These are phyloP conservation scores for Cantharis nigra DNA, from an alignment of 2,888 invertebrate genomes.

Conservation along the genomic window DNA sequence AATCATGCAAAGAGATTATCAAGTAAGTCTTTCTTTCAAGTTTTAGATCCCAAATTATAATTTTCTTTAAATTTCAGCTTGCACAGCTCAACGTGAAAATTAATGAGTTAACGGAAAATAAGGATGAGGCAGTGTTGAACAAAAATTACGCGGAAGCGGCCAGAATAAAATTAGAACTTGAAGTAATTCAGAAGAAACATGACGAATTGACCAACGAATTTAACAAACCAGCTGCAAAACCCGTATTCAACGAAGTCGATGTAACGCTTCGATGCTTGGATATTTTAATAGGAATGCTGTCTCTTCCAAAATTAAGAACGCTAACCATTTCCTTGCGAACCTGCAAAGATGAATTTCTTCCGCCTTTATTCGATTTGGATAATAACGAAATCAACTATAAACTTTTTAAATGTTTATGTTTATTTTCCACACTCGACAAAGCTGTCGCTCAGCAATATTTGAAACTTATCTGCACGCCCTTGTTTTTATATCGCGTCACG, in stretches of 20 bases:
- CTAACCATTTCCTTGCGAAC: constrained; percentile 25
- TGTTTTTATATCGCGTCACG: constrained; percentile 15
- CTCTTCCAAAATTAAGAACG: constrained; percentile 15
- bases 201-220: constrained; percentile 27
- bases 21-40: constrained; percentile 23
- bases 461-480: constrained; percentile 39
- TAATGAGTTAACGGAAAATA: constrained; percentile 37
- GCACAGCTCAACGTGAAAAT: constrained; percentile 41
- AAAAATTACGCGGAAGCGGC: constrained; percentile 39
- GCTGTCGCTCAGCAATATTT: constrained; percentile 34
- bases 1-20: constrained; percentile 31
- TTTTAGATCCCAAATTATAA: neutral
- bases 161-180: constrained; percentile 34
- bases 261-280: constrained; percentile 39
- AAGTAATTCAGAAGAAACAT: constrained; percentile 33
- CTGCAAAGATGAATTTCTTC: constrained; percentile 39
- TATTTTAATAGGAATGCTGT: constrained; percentile 35
- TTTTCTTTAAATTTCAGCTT: constrained; percentile 30
- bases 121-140: constrained; percentile 39
- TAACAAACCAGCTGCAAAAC: constrained; percentile 12
- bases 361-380: constrained; percentile 33
- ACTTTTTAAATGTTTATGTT: constrained; percentile 36
- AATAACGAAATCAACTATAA: constrained; percentile 37
- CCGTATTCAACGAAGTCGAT: constrained; percentile 35
- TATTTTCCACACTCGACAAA: constrained; percentile 38